phyloP scores from a whole-genome alignment of 2,113 vertebrate species.

The Macrotis lagotis region DNA sequence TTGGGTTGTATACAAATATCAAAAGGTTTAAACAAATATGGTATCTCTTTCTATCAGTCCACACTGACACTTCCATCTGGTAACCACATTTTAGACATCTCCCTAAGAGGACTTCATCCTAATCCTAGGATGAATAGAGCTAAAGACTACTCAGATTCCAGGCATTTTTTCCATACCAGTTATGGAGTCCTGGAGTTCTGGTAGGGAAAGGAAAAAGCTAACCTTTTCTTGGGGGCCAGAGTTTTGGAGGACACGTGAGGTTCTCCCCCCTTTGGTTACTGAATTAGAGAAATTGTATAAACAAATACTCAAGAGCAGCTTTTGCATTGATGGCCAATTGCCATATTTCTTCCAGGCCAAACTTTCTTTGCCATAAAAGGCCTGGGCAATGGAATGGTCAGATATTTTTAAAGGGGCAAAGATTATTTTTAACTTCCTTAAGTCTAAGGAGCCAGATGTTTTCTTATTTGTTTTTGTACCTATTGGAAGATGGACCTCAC shows the following conservation, averaged over 20 bases:
- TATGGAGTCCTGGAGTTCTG: conserved; percentile 58
- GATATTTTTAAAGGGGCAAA: conserved; percentile 81
- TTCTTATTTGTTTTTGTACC: conserved; percentile 71
- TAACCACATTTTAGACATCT: conserved; percentile 2
- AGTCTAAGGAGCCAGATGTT: conserved; percentile 60
- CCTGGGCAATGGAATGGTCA: conserved; percentile 58
- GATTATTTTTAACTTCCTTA: conserved; percentile 78
- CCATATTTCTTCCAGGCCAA: conserved; percentile 55
- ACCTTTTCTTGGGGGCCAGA: conserved; percentile 73
- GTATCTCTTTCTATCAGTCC: background rate
- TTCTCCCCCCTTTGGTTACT: conserved; percentile 60
- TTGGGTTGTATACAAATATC: background rate
- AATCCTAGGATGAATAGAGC: conserved; percentile 1
- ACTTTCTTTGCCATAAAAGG: conserved; percentile 77
- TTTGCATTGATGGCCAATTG: conserved; percentile 58
- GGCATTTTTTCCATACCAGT: conserved; percentile 45
- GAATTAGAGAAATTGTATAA: conserved; percentile 71
- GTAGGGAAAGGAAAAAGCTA: conserved; percentile 76
- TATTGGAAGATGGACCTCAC: conserved; percentile 61
- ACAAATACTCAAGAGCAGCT: conserved; percentile 70
- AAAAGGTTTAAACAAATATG: conserved; percentile 5
- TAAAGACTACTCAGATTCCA: conserved; percentile 16
- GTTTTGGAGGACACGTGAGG: conserved; percentile 65
- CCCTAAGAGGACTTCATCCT: conserved; percentile 31
- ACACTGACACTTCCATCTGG: background rate